Conservation (phyloP, 2,797 vertebrate species). For the Myotis daubentonii region DNA sequence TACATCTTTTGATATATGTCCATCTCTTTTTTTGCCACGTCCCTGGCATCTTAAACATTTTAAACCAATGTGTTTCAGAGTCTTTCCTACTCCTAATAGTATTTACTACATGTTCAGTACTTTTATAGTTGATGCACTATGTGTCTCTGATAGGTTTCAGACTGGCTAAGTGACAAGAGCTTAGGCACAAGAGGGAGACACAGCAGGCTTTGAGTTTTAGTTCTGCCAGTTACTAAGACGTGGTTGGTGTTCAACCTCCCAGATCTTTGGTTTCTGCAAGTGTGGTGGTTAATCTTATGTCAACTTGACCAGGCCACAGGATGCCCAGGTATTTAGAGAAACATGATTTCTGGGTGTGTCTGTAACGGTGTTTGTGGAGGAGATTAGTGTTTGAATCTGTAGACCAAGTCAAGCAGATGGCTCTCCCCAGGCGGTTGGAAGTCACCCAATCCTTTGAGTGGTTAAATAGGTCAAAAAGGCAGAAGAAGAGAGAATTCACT, state of each 20-base stretch:
- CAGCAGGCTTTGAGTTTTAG: background rate
- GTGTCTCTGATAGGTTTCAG: background rate
- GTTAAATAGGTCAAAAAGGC: background rate
- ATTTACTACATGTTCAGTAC: background rate
- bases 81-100: background rate
- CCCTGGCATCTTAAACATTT: background rate
- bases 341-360: background rate
- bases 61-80: background rate
- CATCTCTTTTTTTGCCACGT: background rate
- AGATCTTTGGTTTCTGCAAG: background rate
- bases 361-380: background rate
- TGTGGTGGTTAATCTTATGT: background rate
- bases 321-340: background rate
- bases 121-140: slow-evolving; percentile 5
- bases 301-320: background rate
- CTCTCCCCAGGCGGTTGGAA: background rate
- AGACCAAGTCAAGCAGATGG: background rate
- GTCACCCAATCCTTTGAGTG: background rate
- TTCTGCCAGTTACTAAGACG: background rate
- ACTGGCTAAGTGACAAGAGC: background rate
- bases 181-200: background rate
- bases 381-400: background rate
- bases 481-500: background rate
- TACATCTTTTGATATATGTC: background rate
- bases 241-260: background rate